phyloP scores from a whole-genome alignment of 2,113 vertebrate species.

The Pampusana beccarii region DNA sequence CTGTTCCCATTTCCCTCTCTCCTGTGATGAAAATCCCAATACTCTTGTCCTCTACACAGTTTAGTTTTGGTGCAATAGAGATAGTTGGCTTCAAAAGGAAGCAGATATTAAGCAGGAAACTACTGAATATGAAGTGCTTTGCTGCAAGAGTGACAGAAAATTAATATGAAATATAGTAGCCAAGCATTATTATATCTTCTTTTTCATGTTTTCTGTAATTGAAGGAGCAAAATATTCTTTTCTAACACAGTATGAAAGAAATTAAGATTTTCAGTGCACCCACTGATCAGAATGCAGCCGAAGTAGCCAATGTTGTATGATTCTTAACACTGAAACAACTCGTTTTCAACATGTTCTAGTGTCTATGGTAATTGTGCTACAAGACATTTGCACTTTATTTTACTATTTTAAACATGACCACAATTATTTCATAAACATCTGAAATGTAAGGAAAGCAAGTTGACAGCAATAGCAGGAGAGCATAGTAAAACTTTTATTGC shows the following conservation, averaged over 20 bases:
- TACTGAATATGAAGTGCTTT: neutral
- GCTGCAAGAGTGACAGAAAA: neutral
- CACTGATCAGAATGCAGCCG: neutral
- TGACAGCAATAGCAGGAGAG: slow-evolving; percentile 25
- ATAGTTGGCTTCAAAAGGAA: neutral
- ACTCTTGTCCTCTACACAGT: neutral
- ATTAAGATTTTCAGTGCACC: neutral
- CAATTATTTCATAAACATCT: slow-evolving; percentile 42
- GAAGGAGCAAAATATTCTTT: neutral
- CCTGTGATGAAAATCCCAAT: neutral
- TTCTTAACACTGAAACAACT: neutral
- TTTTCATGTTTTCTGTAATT: neutral
- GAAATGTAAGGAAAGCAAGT: slow-evolving; percentile 6
- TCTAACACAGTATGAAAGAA: neutral
- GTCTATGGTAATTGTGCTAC: neutral
- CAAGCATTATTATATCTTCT: neutral
- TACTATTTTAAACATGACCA: slow-evolving; percentile 19
- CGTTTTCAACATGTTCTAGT: neutral
- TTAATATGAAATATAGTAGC: neutral
- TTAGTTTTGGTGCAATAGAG: neutral
- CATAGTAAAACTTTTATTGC: slow-evolving; percentile 56
- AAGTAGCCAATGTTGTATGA: neutral
- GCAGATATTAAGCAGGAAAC: neutral
- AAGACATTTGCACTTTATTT: neutral
- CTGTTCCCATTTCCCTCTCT: neutral